Evolutionary conservation across 2,113 vertebrate species (phyloP).

Genomic region (Scophthalmus maximus): DNA sequence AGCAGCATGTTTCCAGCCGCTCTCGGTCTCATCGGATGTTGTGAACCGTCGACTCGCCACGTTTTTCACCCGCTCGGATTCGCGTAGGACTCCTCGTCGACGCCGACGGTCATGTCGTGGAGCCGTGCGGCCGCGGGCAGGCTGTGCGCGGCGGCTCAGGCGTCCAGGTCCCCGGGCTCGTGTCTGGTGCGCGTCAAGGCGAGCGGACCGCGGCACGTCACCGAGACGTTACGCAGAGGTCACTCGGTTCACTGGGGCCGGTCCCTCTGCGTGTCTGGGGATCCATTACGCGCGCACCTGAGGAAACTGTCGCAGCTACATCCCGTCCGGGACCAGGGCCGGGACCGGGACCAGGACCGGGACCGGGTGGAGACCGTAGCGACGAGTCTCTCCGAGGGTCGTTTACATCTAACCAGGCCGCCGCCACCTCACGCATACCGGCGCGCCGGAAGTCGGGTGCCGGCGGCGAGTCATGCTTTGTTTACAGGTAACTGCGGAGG

Average conservation of each 20-base stretch:
- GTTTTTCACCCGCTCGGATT: too few relatives aligned
- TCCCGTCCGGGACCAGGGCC: constrained; percentile 12
- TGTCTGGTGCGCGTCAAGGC: constrained; percentile 41
- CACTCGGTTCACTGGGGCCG: constrained; percentile 17
- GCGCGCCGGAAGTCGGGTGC: neutral
- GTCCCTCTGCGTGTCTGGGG: neutral
- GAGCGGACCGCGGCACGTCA: constrained; percentile 30
- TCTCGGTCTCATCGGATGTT: neutral
- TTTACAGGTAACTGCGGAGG: constrained; percentile 37
- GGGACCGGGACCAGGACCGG: constrained; percentile 26
- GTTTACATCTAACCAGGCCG: neutral
- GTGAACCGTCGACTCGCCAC: rapidly evolving
- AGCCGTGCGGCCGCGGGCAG: constrained; percentile 43
- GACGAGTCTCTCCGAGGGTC: constrained; percentile 3
- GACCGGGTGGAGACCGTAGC: constrained; percentile 31
- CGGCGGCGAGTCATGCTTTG: neutral
- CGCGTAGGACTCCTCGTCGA: too few relatives aligned
- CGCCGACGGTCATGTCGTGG: constrained; percentile 57
- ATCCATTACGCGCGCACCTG: neutral
- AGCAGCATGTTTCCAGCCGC: constrained; percentile 58
- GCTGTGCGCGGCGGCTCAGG: constrained; percentile 36
- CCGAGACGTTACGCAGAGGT: constrained; percentile 46
- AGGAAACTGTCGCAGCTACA: neutral
- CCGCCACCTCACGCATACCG: neutral
- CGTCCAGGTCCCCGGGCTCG: constrained; percentile 31